Evolutionary conservation across 2,888 invertebrate species (phyloP), one percentile per base, ranked within the genome.

Genomic region (Dryobotodes eremita): DNA sequence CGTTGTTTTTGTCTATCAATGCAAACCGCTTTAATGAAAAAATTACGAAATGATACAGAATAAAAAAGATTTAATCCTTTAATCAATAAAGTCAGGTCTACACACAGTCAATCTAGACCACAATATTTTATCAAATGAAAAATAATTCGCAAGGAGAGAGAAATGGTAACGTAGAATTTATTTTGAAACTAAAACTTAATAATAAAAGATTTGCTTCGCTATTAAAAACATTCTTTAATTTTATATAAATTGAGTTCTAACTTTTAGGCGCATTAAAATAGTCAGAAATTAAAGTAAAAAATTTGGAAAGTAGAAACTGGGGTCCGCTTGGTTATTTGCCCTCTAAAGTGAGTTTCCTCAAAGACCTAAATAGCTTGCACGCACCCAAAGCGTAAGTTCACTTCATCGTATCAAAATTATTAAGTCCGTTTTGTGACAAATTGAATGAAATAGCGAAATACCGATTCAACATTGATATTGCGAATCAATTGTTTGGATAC

Each of bases 321-420:
- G 75, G 78, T 77, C 70, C 61, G 65, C 75, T 77, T 61, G 68
- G 75, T 66, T 87, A 86, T 86, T 87, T 88, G 48, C 77, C 48
- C 74, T 72, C 23, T 68, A 66, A 83, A 87, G 88, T 85, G 75
- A 87, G 82, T 86, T 88, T 87, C 83, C 78, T 77, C 57, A 74
- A 79, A 88, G 75, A 74, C 59, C 79, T 77, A 80, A 82, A 84
- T 80, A 84, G 72, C 77, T 79, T 82, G 83, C 82, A 69, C 36
- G 66, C 26, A 68, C 53, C 71, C 62, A 79, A 75, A 70, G 42
- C 50, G 75, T 55, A 75, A 81, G 77, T 83, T 81, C 53, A 83
- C 69, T 73, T 86, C 75, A 78, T 31, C 26, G 53, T 71, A 80
- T 69, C 65, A 72, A 72, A 79, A 80, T 61, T 48, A 80, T 53